Conservation (phyloP, 2,113 vertebrate genomes). For the Tupaia chinensis region DNA sequence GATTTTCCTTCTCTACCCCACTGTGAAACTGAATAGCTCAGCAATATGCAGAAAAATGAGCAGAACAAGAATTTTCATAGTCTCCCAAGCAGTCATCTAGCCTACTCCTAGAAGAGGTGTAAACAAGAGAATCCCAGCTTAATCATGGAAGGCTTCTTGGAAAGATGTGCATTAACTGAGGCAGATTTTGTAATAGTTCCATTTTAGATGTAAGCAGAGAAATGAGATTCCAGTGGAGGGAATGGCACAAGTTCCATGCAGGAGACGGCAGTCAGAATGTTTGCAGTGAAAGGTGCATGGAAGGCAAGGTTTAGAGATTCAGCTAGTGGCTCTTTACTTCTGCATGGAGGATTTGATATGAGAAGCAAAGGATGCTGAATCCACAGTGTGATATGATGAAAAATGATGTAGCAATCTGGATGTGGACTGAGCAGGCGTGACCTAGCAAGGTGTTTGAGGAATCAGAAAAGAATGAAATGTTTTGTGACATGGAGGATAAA, state of each 20-base stretch:
- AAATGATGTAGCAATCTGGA: not conserved
- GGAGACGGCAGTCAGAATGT: not conserved
- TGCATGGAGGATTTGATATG: not conserved
- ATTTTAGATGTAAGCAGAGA: not conserved
- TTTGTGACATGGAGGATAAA: not conserved
- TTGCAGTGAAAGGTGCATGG: not conserved
- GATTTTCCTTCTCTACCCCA: not conserved
- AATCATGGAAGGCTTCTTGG: not conserved
- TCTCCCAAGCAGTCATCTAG: not conserved
- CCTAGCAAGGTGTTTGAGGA: not conserved
- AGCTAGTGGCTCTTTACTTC: not conserved
- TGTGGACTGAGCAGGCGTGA: rapidly evolving
- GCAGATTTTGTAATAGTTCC: not conserved
- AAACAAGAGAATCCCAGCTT: not conserved
- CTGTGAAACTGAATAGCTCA: not conserved
- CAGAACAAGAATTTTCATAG: constrained; percentile 21
- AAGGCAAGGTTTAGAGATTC: not conserved
- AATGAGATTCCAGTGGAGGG: not conserved
- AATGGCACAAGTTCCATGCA: not conserved
- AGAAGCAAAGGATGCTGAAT: not conserved
- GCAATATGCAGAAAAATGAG: not conserved
- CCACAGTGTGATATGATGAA: not conserved
- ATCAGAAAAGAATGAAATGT: not conserved
- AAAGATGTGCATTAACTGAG: not conserved
- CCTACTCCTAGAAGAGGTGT: not conserved